Evolutionary conservation across 2,888 invertebrate genomes (phyloP).

Genomic region (Cheilosia grossa): DNA sequence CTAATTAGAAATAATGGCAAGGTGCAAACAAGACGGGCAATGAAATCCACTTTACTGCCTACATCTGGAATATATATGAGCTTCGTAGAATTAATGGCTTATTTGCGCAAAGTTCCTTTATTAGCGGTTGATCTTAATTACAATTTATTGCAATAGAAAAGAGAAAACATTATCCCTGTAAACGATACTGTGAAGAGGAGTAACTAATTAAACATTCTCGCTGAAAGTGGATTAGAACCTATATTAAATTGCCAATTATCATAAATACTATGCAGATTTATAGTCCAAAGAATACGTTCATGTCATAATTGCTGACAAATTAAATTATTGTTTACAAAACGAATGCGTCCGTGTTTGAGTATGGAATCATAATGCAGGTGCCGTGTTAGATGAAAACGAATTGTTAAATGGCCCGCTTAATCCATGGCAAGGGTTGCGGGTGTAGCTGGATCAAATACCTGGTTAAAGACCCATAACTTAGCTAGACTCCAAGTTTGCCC

Average conservation of each 20-base stretch:
- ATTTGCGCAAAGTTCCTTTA: slow-evolving; percentile 68
- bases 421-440: no score
- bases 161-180: slow-evolving; percentile 5
- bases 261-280: neutral
- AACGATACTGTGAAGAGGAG: slow-evolving; percentile 5
- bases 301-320: no score
- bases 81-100: slow-evolving; percentile 67
- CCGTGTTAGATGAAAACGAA: no score
- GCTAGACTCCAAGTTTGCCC: no score
- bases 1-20: slow-evolving; percentile 74
- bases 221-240: slow-evolving; percentile 8
- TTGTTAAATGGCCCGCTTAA: no score
- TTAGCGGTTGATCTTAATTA: slow-evolving; percentile 71
- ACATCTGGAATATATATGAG: slow-evolving; percentile 71
- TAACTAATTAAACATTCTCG: slow-evolving; percentile 40
- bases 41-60: slow-evolving; percentile 73
- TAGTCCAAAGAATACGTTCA: no score
- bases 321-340: no score
- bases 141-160: slow-evolving; percentile 52
- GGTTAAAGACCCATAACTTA: no score
- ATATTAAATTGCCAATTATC: neutral
- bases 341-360: no score
- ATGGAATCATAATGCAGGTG: no score
- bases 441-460: no score
- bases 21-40: slow-evolving; percentile 74